A percentile compares a stretch with the other conserved stretches of the same genome.
These are phyloP conservation scores for Circaetus gallicus DNA, from an alignment of 2,113 vertebrate genomes.

Conservation along the genomic window DNA sequence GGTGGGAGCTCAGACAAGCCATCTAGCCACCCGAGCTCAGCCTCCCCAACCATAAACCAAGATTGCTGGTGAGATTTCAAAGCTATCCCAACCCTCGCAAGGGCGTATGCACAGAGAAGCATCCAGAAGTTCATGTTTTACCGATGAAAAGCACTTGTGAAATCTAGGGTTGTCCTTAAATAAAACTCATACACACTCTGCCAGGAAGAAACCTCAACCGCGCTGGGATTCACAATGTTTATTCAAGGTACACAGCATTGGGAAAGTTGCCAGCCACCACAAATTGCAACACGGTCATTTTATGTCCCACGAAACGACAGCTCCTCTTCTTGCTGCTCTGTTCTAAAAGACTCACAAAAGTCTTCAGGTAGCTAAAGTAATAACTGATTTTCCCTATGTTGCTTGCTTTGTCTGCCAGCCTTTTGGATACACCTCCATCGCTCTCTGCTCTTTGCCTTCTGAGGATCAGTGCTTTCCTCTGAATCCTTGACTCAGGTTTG, in stretches of 20 bases:
- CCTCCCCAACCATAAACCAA: background rate
- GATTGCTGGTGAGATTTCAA: background rate
- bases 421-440: background rate
- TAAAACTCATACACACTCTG: rapidly evolving
- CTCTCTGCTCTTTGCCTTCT: background rate
- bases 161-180: background rate
- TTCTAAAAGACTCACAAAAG: background rate
- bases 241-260: rapidly evolving
- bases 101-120: background rate
- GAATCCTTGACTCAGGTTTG: background rate
- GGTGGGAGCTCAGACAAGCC: background rate
- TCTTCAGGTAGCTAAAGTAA: rapidly evolving
- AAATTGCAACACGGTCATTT: background rate
- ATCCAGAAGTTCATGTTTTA: background rate
- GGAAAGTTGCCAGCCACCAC: background rate
- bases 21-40: rapidly evolving
- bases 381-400: background rate
- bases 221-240: background rate
- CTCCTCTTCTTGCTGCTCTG: background rate
- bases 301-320: background rate
- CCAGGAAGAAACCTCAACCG: background rate
- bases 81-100: background rate
- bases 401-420: background rate
- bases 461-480: background rate
- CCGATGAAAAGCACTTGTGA: rapidly evolving